Evolutionary conservation across 1,140 invertebrate genomes (phyloP).

Genomic region (Himalopsyche phryganea): DNA sequence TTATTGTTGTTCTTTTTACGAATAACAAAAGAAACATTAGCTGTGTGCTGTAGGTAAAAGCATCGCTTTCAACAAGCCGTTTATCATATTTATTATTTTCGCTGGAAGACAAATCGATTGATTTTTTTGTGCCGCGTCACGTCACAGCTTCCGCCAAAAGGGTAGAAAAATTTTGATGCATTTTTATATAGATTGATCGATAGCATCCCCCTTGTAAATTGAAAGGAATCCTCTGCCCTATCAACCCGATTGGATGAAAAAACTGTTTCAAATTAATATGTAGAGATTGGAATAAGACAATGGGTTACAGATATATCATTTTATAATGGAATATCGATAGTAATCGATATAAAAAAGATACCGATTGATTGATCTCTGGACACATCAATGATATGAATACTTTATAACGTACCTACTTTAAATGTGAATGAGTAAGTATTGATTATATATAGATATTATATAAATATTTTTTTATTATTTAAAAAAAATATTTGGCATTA

Average conservation of each 20-base stretch:
- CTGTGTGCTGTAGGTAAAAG: slow-evolving; percentile 28
- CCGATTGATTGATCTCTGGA: too few relatives aligned
- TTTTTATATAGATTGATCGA: slow-evolving; percentile 30
- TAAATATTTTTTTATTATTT: too few relatives aligned
- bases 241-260: slow-evolving; percentile 7
- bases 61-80: slow-evolving; percentile 29
- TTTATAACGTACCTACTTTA: too few relatives aligned
- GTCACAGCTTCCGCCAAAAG: slow-evolving; percentile 34
- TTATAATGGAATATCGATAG: too few relatives aligned
- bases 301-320: background rate
- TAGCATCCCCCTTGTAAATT: slow-evolving; percentile 14
- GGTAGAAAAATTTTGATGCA: slow-evolving; percentile 9
- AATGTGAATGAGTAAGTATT: too few relatives aligned
- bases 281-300: background rate
- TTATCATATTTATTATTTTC: slow-evolving; percentile 26
- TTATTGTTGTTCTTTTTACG: background rate
- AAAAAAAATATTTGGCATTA: too few relatives aligned
- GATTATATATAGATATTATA: too few relatives aligned
- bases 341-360: too few relatives aligned
- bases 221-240: slow-evolving; percentile 9
- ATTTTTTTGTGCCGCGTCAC: slow-evolving; percentile 30
- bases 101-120: slow-evolving; percentile 32
- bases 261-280: slow-evolving; percentile 12
- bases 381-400: too few relatives aligned
- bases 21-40: slow-evolving; percentile 23